These are phyloP conservation scores for Drosophila peninsularis DNA, from an alignment of 2,888 invertebrate genomes.

Conservation along the genomic window DNA sequence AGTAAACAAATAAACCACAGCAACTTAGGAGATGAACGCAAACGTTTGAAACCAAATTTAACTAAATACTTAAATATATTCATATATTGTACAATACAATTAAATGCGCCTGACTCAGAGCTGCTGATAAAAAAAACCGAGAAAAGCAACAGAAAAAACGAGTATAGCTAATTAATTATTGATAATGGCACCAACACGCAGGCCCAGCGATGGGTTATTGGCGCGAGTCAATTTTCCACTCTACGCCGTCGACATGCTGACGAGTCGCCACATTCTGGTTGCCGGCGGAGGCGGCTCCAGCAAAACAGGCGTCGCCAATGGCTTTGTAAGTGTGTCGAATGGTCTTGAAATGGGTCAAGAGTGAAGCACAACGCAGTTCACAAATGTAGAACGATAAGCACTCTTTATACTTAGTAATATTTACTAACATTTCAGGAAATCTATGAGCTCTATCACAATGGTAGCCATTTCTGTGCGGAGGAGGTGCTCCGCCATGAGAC, in stretches of 20 bases:
- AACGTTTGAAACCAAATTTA: constrained; percentile 5
- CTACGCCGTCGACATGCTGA: constrained; percentile 95
- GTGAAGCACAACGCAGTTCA: background rate
- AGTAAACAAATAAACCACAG: constrained; percentile 34
- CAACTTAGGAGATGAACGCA: constrained; percentile 26
- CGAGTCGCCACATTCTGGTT: constrained; percentile 96
- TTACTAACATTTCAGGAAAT: constrained; percentile 89
- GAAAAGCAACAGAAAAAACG: background rate
- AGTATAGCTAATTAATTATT: constrained; percentile 50
- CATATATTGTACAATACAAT: constrained; percentile 23
- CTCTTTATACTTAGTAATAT: background rate
- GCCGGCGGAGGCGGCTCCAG: constrained; percentile 99
- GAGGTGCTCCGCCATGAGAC: constrained; percentile 96
- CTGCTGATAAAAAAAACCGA: constrained; percentile 51
- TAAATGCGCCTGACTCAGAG: constrained; percentile 51
- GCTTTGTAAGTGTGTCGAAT: constrained; percentile 91
- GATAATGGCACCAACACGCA: constrained; percentile 87
- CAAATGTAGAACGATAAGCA: background rate
- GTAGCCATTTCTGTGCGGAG: constrained; percentile 92
- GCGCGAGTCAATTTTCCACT: constrained; percentile 97
- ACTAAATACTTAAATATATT: constrained; percentile 5
- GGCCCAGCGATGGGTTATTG: constrained; percentile 89
- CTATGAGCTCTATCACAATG: constrained; percentile 95
- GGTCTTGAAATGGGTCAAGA: constrained; percentile 1
- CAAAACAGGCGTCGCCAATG: constrained; percentile 98